Percentiles rank a stretch among this genome's conserved stretches.
Evolutionary conservation across 2,113 vertebrate species (phyloP).

Genomic region (Zapornia atra): DNA sequence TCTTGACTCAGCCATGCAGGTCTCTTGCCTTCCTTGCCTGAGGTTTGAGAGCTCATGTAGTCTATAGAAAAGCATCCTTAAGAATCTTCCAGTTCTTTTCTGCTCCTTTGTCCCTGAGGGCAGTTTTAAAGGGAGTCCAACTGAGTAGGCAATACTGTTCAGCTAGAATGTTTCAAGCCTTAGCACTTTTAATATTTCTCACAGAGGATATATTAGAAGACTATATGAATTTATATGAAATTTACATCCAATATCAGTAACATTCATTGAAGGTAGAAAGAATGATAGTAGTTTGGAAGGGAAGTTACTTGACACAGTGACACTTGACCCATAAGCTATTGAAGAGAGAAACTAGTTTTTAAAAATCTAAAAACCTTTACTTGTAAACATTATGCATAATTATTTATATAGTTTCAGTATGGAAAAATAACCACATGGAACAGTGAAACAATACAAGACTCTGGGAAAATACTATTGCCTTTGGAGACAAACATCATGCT

Average conservation of each 20-base stretch:
- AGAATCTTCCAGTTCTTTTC: background rate
- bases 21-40: background rate
- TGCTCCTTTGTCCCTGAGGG: background rate
- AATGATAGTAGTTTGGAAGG: background rate
- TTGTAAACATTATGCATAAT: background rate
- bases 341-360: background rate
- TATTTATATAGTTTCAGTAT: background rate
- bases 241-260: background rate
- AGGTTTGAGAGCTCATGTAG: fast-evolving
- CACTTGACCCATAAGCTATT: background rate
- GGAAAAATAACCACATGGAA: background rate
- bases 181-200: background rate
- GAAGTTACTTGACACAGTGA: background rate
- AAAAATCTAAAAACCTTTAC: background rate
- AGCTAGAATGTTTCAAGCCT: background rate
- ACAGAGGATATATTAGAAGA: background rate
- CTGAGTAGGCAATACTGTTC: background rate
- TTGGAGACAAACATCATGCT: background rate
- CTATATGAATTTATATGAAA: background rate
- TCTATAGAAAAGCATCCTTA: background rate
- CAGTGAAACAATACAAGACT: background rate
- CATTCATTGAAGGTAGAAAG: background rate
- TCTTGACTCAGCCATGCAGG: background rate
- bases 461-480: background rate
- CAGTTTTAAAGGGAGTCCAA: background rate